Conservation (phyloP, 2,113 vertebrate species). For the Asarcornis scutulata region DNA sequence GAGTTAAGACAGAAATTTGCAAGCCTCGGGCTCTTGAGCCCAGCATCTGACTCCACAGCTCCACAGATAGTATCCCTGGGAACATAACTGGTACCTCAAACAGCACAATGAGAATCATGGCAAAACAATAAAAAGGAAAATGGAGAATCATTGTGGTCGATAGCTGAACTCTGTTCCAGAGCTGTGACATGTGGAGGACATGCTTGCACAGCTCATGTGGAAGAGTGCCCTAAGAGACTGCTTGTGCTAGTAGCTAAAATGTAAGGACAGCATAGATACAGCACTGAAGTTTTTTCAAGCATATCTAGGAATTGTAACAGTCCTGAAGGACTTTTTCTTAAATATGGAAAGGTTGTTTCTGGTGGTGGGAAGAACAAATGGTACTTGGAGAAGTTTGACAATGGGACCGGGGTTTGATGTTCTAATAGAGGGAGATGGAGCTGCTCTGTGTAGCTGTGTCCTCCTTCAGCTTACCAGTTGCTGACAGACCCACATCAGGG, state of each 20-base stretch:
- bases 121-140: background rate
- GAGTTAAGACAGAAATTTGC: background rate
- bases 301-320: background rate
- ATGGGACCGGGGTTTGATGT: background rate
- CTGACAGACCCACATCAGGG: background rate
- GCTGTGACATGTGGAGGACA: background rate
- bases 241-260: background rate
- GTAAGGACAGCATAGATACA: background rate
- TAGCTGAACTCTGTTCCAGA: background rate
- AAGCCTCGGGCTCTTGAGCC: background rate
- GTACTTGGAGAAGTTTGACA: background rate
- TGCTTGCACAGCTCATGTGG: background rate
- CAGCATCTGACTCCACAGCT: background rate
- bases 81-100: background rate
- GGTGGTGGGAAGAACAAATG: background rate
- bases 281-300: accelerated
- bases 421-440: background rate
- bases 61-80: background rate
- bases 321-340: background rate
- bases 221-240: background rate
- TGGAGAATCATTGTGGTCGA: accelerated
- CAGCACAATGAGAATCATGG: background rate
- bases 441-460: background rate
- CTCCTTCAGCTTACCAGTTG: background rate
- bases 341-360: background rate